Base-by-base conservation (phyloP, 2,113 vertebrate genomes). In the Cololabis saira region DNA sequence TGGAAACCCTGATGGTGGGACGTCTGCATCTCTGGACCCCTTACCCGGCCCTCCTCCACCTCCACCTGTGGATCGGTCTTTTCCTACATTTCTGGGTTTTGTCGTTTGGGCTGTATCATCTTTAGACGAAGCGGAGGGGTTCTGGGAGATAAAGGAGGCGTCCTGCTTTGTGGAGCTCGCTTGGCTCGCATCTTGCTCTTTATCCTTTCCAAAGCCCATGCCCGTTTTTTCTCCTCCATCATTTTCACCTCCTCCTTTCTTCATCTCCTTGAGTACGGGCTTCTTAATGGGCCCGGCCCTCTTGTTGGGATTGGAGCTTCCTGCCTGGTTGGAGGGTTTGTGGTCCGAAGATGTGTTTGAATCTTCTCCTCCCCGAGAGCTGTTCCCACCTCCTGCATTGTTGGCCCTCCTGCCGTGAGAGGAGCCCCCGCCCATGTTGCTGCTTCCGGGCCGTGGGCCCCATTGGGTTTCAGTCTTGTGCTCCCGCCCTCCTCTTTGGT, bases 381-480 rank as follows among this genome's bases (percentile, higher is more conserved):
- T 64, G 83, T 75, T 88, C 12, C 86, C 85, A 63, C 62, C 88
- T 81, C 72, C 74, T 88, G 92, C 64, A 90, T 91, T 68, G 74
- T 91, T 72, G 67, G 76, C 42, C 87, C 93, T 79, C 83, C 93
- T 87, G 52, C 87, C 93, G 53, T 94, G 94, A 52, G 91, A 92
- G 2, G 93, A 76, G 8, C 76, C 81, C 69, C 92, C 65, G 61
- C 87, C 48, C 57, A 89, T 45, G 70, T 79, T 88, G 70, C 87
- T 94, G 80, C 92, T 94, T 67, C 95, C 94, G 13, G 96, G 95
- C 3, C 95, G 92, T 14, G 96, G 96, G 3, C 96, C 96, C 96
- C 96, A 97, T 43, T 96, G 95, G 1, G 96, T 97, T 74, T 96
- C 96, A 0, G 95, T 97, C 83, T 94, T 96, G 81, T 93, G 94